Evolutionary conservation across 2,113 vertebrate species (phyloP).

Genomic region (Tonatia bakeri): DNA sequence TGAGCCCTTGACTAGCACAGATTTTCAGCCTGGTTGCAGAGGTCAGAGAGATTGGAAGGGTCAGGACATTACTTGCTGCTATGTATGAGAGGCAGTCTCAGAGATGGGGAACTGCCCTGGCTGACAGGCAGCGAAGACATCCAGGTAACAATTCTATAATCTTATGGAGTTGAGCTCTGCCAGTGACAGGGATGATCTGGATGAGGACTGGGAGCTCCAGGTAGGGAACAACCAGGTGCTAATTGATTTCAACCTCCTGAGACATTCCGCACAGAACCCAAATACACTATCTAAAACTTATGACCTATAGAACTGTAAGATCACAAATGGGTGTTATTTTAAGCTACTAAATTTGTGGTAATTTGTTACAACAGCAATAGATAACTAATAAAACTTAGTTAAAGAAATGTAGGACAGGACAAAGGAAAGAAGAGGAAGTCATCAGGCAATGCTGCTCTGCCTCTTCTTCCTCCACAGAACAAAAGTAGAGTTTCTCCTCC

Average conservation of each 20-base stretch:
- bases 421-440: neutral
- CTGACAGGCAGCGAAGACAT: neutral
- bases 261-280: fast-evolving
- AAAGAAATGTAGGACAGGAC: neutral
- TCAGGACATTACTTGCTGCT: too few species aligned
- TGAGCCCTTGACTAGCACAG: neutral
- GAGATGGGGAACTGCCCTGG: too few species aligned
- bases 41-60: neutral
- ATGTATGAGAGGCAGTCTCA: neutral
- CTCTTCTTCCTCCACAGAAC: neutral
- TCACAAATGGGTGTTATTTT: fast-evolving
- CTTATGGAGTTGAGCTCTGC: neutral
- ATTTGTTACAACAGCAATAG: too few species aligned
- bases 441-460: fast-evolving
- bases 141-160: fast-evolving
- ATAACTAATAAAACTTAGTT: neutral
- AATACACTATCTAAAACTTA: fast-evolving
- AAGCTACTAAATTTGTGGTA: neutral
- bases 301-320: neutral
- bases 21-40: neutral
- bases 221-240: fast-evolving
- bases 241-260: neutral
- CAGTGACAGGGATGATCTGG: fast-evolving
- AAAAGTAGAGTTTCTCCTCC: fast-evolving
- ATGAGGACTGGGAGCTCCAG: neutral